Evolutionary conservation across 2,113 vertebrate species (phyloP), one percentile per base, ranked within the genome.

Genomic region (Pygoscelis antarcticus): DNA sequence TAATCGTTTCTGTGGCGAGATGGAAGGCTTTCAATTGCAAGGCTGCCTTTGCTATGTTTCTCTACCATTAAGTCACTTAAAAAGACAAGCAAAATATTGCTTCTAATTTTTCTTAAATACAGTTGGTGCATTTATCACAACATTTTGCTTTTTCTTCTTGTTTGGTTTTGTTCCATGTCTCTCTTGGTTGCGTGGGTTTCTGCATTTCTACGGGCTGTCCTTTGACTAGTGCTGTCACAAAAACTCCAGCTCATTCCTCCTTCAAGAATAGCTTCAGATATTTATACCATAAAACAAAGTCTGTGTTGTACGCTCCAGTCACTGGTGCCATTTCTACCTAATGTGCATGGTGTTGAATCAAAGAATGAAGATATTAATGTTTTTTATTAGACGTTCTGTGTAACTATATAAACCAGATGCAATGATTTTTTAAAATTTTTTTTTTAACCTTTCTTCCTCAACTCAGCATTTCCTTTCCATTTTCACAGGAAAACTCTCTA

Each of bases 51-150:
- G 57, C 52, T 95, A 11, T 61, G 36, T 82, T 97, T 96, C 74
- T 91, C 81, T 75, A 55, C 69, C 81, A 94, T 90, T 85, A 96
- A 94, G 46, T 90, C 58, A 82, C 40, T 93, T 85, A 65, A 96
- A 96, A 96, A 95, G 69, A 89, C 87, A 93, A 84, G 62, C 27
- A 90, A 91, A 97, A 95, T 94, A 96, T 93, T 96, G 87, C 65
- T 93, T 95, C 85, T 95, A 95, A 49, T 97, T 95, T 94, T 95
- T 87, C 93, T 93, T 95, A 89, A 96, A 90, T 94, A 95, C 91
- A 91, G 96, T 96, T 96, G 94, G 93, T 86, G 10, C n/a, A 46
- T 97, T 97, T 95, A 96, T 95, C 87, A 96, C 81, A 95, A 95
- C 74, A 87, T 96, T 97, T 96, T 96, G 95, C 93, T 78, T 97